Conservation (phyloP, 2,888 invertebrate species). For the Machimus rusticus region DNA sequence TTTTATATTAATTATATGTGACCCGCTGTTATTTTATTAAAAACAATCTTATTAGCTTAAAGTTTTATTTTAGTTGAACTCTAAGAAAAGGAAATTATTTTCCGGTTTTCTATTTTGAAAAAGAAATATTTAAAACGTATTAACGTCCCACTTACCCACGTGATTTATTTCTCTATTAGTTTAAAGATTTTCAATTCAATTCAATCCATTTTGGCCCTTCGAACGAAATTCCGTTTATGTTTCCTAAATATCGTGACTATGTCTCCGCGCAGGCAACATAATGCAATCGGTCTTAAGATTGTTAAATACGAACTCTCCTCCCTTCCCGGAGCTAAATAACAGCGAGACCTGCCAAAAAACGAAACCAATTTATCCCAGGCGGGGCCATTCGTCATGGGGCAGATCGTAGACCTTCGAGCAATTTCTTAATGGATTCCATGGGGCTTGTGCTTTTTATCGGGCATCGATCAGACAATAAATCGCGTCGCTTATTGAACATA, state of each 20-base stretch:
- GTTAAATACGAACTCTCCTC: neutral
- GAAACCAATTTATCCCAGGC: neutral
- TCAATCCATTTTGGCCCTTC: neutral
- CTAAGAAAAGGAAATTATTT: neutral
- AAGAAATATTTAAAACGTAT: neutral
- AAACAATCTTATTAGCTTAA: too few species aligned
- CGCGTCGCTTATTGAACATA: neutral
- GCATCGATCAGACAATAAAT: slow-evolving; percentile 23
- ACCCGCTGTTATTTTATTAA: too few species aligned
- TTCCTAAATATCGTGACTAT: neutral
- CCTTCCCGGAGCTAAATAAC: neutral
- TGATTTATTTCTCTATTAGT: neutral
- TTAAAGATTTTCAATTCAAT: neutral
- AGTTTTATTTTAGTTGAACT: neutral
- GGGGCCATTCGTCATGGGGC: neutral
- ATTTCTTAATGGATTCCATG: slow-evolving; percentile 22
- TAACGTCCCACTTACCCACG: neutral
- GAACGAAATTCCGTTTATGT: neutral
- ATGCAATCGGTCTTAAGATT: neutral
- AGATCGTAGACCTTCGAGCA: slow-evolving; percentile 9
- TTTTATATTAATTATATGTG: too few species aligned
- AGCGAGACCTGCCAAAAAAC: neutral
- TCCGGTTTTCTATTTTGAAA: neutral
- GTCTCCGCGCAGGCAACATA: neutral
- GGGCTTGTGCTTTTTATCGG: slow-evolving; percentile 6